Evolutionary conservation across 2,113 vertebrate species (phyloP).

Genomic region (Takifugu flavidus): DNA sequence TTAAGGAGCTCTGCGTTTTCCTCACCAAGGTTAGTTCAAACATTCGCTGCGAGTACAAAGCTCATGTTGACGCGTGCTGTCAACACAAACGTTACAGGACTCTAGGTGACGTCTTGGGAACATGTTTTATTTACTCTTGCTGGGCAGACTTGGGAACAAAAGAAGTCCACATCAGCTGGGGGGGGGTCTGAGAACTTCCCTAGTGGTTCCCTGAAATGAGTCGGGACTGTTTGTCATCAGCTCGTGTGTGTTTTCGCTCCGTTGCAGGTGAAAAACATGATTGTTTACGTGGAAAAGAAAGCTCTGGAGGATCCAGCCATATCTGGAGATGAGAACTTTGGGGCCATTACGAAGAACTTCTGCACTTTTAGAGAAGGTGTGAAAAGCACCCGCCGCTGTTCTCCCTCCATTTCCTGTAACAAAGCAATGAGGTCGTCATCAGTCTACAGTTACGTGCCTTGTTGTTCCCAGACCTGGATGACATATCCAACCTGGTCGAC

Average conservation of each 20-base stretch:
- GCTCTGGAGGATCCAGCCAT: constrained; percentile 92
- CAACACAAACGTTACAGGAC: too few relatives aligned
- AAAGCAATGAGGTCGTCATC: too few relatives aligned
- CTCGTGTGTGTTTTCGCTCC: neutral
- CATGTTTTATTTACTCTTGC: too few relatives aligned
- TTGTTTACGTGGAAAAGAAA: constrained; percentile 95
- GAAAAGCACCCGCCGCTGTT: neutral
- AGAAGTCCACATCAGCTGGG: too few relatives aligned
- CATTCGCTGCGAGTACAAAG: too few relatives aligned
- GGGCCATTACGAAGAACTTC: constrained; percentile 86
- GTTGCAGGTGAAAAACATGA: constrained; percentile 85
- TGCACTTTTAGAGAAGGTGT: constrained; percentile 95
- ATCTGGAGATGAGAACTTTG: constrained; percentile 85
- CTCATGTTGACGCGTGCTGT: too few relatives aligned
- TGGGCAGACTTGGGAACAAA: too few relatives aligned
- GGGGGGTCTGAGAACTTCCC: too few relatives aligned
- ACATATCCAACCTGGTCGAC: constrained; percentile 79
- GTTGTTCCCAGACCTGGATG: constrained; percentile 78
- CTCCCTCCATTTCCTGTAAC: neutral
- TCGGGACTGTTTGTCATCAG: too few relatives aligned
- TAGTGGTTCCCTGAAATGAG: too few relatives aligned
- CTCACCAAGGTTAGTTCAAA: constrained; percentile 81
- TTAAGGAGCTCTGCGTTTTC: constrained; percentile 90
- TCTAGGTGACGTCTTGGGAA: too few relatives aligned
- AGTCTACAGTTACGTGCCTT: neutral